These are phyloP conservation scores for Hoplias malabaricus DNA, from an alignment of 2,113 vertebrate species.

Conservation along the genomic window DNA sequence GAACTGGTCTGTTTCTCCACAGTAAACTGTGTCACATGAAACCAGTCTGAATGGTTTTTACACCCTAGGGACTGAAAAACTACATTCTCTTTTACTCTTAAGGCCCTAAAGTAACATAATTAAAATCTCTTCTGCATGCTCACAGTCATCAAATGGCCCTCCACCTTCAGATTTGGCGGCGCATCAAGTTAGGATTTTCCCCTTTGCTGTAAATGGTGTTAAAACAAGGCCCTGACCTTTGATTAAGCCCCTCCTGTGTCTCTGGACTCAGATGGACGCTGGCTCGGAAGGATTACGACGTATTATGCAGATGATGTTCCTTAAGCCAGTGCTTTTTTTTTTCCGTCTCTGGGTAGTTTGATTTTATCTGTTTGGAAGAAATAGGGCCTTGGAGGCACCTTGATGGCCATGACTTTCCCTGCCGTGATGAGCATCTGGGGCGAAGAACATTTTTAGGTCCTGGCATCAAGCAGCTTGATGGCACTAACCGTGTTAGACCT, in stretches of 20 bases:
- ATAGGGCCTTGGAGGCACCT: background rate
- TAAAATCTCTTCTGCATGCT: constrained; percentile 13
- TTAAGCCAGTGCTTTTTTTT: constrained; percentile 36
- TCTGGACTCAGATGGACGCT: constrained; percentile 25
- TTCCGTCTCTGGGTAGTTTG: background rate
- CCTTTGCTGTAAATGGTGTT: constrained; percentile 46
- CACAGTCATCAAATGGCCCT: constrained; percentile 27
- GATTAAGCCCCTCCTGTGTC: constrained; percentile 46
- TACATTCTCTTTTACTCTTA: background rate
- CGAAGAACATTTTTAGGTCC: constrained; percentile 6
- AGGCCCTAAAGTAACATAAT: background rate
- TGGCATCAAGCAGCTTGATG: background rate
- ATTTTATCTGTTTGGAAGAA: constrained; percentile 20
- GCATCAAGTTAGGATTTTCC: constrained; percentile 36
- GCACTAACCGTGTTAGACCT: background rate
- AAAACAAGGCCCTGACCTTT: constrained; percentile 51
- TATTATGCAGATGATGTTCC: constrained; percentile 51
- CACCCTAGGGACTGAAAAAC: too few species aligned
- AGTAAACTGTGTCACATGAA: too few species aligned
- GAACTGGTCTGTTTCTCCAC: too few species aligned
- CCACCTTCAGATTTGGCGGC: constrained; percentile 17
- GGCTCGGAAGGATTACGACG: constrained; percentile 49
- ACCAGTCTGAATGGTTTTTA: too few species aligned
- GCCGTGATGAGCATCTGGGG: background rate
- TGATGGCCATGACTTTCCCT: background rate